Conservation (phyloP, 2,888 invertebrate genomes). For the Deilephila porcellus region DNA sequence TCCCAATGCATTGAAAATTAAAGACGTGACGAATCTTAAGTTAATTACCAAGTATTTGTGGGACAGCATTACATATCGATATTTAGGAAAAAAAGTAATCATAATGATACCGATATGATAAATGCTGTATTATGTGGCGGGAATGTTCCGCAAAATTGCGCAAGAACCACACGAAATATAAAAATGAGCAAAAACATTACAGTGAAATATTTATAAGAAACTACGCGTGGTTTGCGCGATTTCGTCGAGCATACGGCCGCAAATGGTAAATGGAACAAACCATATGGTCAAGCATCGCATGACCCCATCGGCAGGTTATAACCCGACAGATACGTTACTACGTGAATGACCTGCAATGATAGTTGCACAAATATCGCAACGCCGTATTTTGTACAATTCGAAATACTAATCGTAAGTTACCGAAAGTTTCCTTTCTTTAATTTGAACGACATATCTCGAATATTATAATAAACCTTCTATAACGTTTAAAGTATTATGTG, state of each 20-base stretch:
- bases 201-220: not conserved
- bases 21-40: constrained; percentile 14
- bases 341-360: constrained; percentile 77
- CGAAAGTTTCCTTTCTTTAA: not conserved
- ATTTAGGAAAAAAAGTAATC: not conserved
- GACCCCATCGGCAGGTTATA: constrained; percentile 66
- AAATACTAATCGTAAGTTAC: constrained; percentile 13
- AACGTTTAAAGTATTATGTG: not conserved
- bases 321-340: constrained; percentile 61
- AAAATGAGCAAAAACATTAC: not conserved
- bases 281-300: constrained; percentile 76
- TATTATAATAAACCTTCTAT: too few species aligned
- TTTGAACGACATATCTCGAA: not conserved
- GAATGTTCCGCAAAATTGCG: not conserved
- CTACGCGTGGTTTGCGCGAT: constrained; percentile 5
- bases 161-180: not conserved
- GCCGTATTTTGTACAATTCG: constrained; percentile 37
- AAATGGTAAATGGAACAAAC: constrained; percentile 72
- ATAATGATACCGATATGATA: not conserved
- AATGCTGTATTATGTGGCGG: constrained; percentile 13
- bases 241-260: constrained; percentile 18
- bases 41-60: constrained; percentile 26
- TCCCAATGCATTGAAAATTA: not conserved
- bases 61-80: constrained; percentile 1
- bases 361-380: constrained; percentile 69